Evolutionary conservation across 2,797 vertebrate species (phyloP), one percentile per base, ranked within the genome.

Genomic region (Acanthurus tractus): DNA sequence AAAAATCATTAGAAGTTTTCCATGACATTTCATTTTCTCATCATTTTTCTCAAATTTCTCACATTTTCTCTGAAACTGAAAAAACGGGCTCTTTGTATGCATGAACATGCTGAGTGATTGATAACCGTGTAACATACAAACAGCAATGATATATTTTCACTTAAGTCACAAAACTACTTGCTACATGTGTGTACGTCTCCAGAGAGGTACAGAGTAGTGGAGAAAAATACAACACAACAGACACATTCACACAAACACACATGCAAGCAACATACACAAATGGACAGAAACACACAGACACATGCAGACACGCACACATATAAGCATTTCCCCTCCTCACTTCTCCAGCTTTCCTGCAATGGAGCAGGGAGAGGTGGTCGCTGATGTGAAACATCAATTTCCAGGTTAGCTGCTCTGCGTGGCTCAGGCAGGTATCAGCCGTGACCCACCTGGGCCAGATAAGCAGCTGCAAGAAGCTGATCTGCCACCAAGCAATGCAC

Each of bases 381-480:
- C 87, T 95, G 95, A 94, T 94, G 95, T 95, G 95, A 96, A 95
- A 96, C 95, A 94, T 94, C 93, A 96, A 96, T 96, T 96, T 96
- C 95, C 93, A 95, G 95, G 95, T 95, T 95, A 95, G 94, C 93
- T 96, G 95, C 95, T 94, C 94, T 91, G 93, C 79, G 91, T 91
- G 90, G 89, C 94, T 94, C 90, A 85, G 89, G 93, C 93, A 95
- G 94, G 95, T 95, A 96, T 96, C 95, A 95, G 94, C 92, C 81
- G 86, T 93, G 92, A 94, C 95, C 94, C 95, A 96, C 95, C 94
- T 95, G 94, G 88, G 84, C 88, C 89, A 90, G 95, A 96, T 95
- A 95, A 96, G 92, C 94, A 94, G 95, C 94, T 95, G 94, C 87
- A 85, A 87, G 86, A 93, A 83, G 91, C 93, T 93, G 95, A 95